Base-by-base conservation (phyloP, 92 coral and sea anemone genomes). In the Actinernus sp. region DNA sequence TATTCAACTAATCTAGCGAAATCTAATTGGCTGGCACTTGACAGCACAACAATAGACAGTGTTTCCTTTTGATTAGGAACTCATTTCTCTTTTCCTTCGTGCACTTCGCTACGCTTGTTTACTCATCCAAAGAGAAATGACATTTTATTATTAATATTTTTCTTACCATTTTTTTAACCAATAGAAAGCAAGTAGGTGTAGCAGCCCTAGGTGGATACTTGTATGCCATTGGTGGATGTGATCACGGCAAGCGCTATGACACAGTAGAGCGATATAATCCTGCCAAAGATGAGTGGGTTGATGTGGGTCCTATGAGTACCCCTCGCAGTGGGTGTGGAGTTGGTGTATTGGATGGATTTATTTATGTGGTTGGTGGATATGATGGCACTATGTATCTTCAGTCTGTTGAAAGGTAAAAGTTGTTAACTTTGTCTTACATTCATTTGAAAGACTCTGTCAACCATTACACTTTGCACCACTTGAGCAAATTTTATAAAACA, bases 241-340 rank as follows among this genome's bases (percentile, higher is more conserved):
- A 91, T 50, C 98, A 94, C 31, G 88, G 95, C 1, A 93, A 85
- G 34, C 88, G 98, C 2, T 94, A 78, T 43, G 93, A 81, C 63
- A 91, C 97, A 0, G 98, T 94, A 30, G 98, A 94, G 49, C 89
- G 98, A 3, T 94, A 94, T 27, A 97, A 94, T 39, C 97, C 98
- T 1, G 65, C 52, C 0, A 91, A 76, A 58, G 91, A 94, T 47
- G 90, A 87, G 40, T 94, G 98, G 98, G 79, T 87, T 10, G 85
- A 74, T 33, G 98, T 94, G 39, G 75, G 87, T 20, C 76, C 95
- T 13, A 94, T 94, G 98, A 87, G 95, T 55, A 92, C 96, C 32
- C 98, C 98, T 25, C 90, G 98, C 26, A 90, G 97, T 83, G 98
- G 98, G 51, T 90, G 98, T 76, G 98, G 98, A 12, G 98, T 94